A percentile compares a stretch with the other conserved stretches of the same genome.
phyloP scores from a whole-genome alignment of 2,888 invertebrate genomes.

The Ophraella communa region DNA sequence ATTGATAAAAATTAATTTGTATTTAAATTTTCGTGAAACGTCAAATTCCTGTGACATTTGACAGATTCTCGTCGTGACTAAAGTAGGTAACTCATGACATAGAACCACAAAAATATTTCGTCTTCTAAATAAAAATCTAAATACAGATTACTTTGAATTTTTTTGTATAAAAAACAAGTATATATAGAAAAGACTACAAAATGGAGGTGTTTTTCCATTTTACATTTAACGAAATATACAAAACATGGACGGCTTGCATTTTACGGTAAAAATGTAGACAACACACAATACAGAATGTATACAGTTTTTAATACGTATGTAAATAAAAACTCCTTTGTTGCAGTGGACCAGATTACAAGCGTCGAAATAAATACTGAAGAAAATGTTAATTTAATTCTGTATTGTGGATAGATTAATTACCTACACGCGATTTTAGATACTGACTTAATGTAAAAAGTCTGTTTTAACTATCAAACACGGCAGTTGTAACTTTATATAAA shows the following conservation, averaged over 20 bases:
- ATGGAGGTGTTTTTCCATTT: neutral
- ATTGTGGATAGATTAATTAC: neutral
- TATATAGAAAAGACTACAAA: neutral
- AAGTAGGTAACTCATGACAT: too few relatives aligned
- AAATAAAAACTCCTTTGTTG: too few relatives aligned
- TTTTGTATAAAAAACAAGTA: neutral
- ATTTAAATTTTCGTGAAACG: too few relatives aligned
- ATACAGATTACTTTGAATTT: too few relatives aligned
- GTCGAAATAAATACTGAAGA: too few relatives aligned
- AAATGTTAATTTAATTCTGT: neutral
- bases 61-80: too few relatives aligned
- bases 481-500: neutral
- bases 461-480: neutral
- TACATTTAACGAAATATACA: neutral
- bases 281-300: neutral
- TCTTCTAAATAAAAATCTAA: too few relatives aligned
- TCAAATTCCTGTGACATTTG: too few relatives aligned
- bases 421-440: neutral
- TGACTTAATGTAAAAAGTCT: neutral
- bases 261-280: neutral
- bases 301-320: too few relatives aligned
- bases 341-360: too few relatives aligned
- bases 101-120: too few relatives aligned
- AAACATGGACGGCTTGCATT: neutral
- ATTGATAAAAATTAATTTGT: too few relatives aligned